phyloP scores from a whole-genome alignment of 2,888 invertebrate species.

The Drosophila borborema region DNA sequence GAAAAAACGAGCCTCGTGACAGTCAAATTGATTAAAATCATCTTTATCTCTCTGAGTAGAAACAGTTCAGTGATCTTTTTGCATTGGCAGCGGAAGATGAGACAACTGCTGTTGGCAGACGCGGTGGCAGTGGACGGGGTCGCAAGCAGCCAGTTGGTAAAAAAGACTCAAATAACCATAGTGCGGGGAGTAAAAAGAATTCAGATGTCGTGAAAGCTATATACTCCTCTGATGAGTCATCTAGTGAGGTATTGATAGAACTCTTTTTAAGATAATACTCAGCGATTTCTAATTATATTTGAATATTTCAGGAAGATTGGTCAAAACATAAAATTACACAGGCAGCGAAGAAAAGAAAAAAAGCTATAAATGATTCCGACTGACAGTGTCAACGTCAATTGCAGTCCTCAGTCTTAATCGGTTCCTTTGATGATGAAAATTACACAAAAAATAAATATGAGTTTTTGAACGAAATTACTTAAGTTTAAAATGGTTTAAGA shows the following conservation, averaged over 20 bases:
- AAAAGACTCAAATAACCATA: constrained; percentile 85
- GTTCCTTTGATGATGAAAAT: constrained; percentile 70
- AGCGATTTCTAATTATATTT: neutral
- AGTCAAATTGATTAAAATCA: neutral
- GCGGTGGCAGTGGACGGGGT: constrained; percentile 88
- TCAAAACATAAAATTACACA: constrained; percentile 92
- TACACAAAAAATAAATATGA: constrained; percentile 67
- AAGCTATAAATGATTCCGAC: constrained; percentile 95
- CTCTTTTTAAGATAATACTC: neutral
- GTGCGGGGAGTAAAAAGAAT: constrained; percentile 85
- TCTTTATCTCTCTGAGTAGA: constrained; percentile 85
- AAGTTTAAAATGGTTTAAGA: constrained; percentile 53
- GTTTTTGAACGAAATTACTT: constrained; percentile 77
- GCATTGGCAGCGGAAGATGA: constrained; percentile 96
- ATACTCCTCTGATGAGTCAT: constrained; percentile 92
- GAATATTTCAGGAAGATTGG: constrained; percentile 91
- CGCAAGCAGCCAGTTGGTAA: constrained; percentile 87
- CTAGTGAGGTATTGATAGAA: constrained; percentile 89
- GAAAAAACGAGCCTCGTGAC: neutral
- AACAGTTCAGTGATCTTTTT: constrained; percentile 95
- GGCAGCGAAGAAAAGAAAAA: constrained; percentile 95
- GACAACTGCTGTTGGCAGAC: constrained; percentile 87
- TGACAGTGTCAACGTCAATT: constrained; percentile 87
- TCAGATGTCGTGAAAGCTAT: constrained; percentile 86
- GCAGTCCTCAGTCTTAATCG: constrained; percentile 37